Conservation (phyloP, 2,113 vertebrate genomes). For the Microtus montanus region DNA sequence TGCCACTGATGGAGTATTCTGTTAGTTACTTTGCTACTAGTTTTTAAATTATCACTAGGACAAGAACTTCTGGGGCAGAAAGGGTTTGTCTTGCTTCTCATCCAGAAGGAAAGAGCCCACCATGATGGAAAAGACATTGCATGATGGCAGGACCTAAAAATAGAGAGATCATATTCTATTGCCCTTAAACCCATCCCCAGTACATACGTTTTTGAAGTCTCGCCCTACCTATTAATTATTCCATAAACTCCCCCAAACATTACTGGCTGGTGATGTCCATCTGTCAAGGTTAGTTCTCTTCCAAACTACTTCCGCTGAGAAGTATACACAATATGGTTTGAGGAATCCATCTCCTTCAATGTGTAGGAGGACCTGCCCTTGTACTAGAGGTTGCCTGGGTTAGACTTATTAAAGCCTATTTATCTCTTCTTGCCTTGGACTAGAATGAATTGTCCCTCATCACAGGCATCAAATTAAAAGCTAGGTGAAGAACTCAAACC, state of each 20-base stretch:
- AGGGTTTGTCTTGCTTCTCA: background rate
- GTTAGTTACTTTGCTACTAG: background rate
- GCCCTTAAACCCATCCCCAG: background rate
- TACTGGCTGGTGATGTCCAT: background rate
- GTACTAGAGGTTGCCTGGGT: background rate
- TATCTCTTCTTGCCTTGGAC: background rate
- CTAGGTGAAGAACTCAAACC: background rate
- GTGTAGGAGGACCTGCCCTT: background rate
- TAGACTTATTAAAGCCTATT: background rate
- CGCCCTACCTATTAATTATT: background rate
- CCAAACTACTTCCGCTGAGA: background rate
- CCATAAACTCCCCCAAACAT: background rate
- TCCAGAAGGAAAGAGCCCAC: background rate
- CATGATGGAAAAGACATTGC: background rate
- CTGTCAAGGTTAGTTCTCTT: fast-evolving
- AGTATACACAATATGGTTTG: background rate
- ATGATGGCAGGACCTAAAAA: background rate
- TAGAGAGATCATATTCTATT: background rate
- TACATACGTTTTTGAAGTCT: background rate
- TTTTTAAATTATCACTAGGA: background rate
- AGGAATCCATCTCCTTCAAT: background rate
- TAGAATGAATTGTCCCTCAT: background rate
- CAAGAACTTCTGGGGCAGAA: background rate
- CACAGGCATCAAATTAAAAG: background rate
- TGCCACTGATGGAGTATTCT: background rate